Evolutionary conservation across 2,113 vertebrate species (phyloP).

Genomic region (Morone chrysops): DNA sequence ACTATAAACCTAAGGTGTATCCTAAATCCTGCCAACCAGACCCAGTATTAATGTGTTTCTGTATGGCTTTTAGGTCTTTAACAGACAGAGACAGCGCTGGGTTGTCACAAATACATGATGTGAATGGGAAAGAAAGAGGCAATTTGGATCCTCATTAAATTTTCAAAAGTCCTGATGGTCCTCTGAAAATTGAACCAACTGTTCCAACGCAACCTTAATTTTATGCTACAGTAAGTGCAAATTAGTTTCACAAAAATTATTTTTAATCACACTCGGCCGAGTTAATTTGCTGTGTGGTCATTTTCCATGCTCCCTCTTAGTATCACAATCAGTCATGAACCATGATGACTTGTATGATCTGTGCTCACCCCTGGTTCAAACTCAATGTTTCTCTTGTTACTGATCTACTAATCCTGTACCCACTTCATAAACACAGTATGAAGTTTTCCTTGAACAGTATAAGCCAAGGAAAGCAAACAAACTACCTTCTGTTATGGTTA

Average conservation of each 20-base stretch:
- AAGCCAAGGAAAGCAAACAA: background rate
- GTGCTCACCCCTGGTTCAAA: background rate
- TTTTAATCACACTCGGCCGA: slow-evolving; percentile 82
- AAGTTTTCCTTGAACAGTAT: background rate
- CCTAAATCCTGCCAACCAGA: slow-evolving; percentile 6
- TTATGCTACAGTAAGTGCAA: slow-evolving; percentile 86
- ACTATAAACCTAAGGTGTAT: slow-evolving; percentile 11
- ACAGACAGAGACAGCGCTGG: slow-evolving; percentile 33
- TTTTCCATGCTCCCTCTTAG: slow-evolving; percentile 71
- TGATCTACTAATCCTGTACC: background rate
- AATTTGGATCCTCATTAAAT: slow-evolving; percentile 84
- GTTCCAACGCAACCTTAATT: slow-evolving; percentile 83
- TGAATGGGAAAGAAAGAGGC: slow-evolving; percentile 66
- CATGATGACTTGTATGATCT: slow-evolving; percentile 63
- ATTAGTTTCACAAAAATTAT: slow-evolving; percentile 84
- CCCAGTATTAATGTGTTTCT: slow-evolving; percentile 7
- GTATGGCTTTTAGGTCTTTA: slow-evolving; percentile 46
- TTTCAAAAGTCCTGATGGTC: slow-evolving; percentile 83
- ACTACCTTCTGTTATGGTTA: slow-evolving; percentile 30
- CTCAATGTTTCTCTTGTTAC: slow-evolving; percentile 4
- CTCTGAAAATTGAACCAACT: slow-evolving; percentile 82
- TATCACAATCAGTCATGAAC: slow-evolving; percentile 66
- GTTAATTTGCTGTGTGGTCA: slow-evolving; percentile 83
- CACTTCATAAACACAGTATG: background rate
- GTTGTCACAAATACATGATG: slow-evolving; percentile 63